These are phyloP conservation scores for Henricia sp. DNA, from an alignment of 53 echinoderm and acorn worm genomes.

Conservation along the genomic window DNA sequence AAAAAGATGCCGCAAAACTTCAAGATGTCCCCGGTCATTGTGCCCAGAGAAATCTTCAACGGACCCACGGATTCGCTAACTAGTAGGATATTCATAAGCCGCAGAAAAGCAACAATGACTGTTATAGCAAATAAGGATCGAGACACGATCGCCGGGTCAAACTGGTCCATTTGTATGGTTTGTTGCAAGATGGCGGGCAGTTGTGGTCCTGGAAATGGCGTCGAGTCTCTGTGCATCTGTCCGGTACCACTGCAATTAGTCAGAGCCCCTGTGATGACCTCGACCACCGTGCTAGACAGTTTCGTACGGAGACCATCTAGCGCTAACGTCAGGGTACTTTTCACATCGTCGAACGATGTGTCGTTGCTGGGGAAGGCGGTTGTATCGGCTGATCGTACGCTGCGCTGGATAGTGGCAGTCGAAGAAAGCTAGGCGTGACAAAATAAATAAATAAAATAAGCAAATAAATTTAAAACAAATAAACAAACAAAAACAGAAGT, in stretches of 20 bases:
- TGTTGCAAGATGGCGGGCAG: not conserved
- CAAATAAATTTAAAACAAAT: not conserved
- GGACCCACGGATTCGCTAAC: constrained; percentile 82
- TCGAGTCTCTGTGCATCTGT: not conserved
- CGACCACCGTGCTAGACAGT: not conserved
- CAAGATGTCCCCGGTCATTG: constrained; percentile 78
- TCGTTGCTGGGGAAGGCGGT: not conserved
- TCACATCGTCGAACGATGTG: not conserved
- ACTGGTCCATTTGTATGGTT: not conserved
- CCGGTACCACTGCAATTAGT: not conserved
- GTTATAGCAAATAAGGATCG: constrained; percentile 71
- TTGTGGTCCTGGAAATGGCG: not conserved
- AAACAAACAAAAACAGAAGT: not conserved
- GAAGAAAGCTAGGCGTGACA: not conserved
- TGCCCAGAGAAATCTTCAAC: constrained; percentile 79
- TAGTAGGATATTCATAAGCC: constrained; percentile 64
- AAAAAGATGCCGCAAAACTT: constrained; percentile 83
- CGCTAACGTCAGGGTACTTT: not conserved
- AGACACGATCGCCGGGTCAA: constrained; percentile 62
- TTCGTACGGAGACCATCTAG: not conserved
- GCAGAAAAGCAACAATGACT: constrained; percentile 67
- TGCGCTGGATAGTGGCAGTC: not conserved
- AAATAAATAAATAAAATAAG: not conserved
- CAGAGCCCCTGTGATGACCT: not conserved
- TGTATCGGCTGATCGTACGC: not conserved